Evolutionary conservation across 2,888 invertebrate genomes (phyloP).

Genomic region (Tuberolachnus salignus): DNA sequence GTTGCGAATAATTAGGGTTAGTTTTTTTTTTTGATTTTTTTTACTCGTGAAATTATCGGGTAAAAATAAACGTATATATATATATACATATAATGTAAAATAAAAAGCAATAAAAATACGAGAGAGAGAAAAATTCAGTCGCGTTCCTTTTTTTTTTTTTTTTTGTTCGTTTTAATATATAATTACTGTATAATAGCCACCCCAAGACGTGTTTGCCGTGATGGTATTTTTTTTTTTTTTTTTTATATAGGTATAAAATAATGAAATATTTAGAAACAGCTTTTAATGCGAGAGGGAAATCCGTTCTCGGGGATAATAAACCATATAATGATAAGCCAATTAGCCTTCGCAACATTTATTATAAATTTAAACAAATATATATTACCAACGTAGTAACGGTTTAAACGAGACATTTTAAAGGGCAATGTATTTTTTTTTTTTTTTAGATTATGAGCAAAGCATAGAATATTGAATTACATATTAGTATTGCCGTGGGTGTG

Average conservation of each 20-base stretch:
- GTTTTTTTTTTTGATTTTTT: constrained; percentile 36
- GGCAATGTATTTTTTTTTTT: too few relatives aligned
- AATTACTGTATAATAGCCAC: constrained; percentile 28
- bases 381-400: too few relatives aligned
- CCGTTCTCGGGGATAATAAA: neutral
- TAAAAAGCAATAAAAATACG: constrained; percentile 39
- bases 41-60: neutral
- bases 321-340: neutral
- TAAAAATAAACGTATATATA: neutral
- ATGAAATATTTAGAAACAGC: constrained; percentile 9
- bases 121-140: constrained; percentile 2
- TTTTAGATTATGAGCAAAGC: too few relatives aligned
- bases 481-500: too few relatives aligned
- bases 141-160: constrained; percentile 9
- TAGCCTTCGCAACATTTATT: neutral
- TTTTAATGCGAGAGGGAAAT: constrained; percentile 11
- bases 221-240: too few relatives aligned
- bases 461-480: too few relatives aligned
- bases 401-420: neutral
- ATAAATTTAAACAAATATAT: too few relatives aligned
- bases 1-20: constrained; percentile 40
- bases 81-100: too few relatives aligned
- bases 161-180: neutral
- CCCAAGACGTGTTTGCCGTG: constrained; percentile 40
- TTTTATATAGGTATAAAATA: constrained; percentile 18